Conservation (phyloP, 2,113 vertebrate species). For the Danio rerio region GRCz12tu NC_133199.1:31985501-31986000, state of each 20-base stretch:
- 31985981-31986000: no score
- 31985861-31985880: background rate
- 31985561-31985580: background rate
- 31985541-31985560: background rate
- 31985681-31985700: background rate
- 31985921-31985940: no score
- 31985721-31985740: background rate
- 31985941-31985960: no score
- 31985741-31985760: background rate
- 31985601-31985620: background rate
- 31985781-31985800: background rate
- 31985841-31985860: background rate
- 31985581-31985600: background rate
- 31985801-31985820: no score
- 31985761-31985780: background rate
- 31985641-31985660: background rate
- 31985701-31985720: background rate
- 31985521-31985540: slow-evolving; percentile 5
- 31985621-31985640: slow-evolving; percentile 3
- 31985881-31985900: background rate
- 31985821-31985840: no score
- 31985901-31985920: no score
- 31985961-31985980: no score
- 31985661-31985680: background rate
- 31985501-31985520: background rate